phyloP scores from a whole-genome alignment of 2,797 vertebrate genomes.

The Morelia viridis region DNA sequence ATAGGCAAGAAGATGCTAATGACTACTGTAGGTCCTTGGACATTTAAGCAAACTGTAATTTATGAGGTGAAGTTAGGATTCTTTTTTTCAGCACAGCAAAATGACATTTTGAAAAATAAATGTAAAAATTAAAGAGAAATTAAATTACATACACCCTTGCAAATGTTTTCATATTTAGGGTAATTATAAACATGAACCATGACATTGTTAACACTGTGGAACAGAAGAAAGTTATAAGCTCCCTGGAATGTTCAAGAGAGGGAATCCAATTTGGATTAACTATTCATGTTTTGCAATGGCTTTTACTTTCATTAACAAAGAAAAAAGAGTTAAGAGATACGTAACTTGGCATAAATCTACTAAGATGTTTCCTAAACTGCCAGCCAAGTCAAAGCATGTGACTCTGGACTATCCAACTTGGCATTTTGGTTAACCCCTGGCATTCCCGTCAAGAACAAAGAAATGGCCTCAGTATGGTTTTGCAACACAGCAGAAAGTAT shows the following conservation, averaged over 20 bases:
- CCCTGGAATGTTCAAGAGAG: not conserved
- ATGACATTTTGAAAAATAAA: not conserved
- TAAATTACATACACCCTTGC: not conserved
- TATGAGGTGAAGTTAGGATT: not conserved
- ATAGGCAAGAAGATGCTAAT: not conserved
- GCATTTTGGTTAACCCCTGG: not conserved
- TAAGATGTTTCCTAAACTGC: not conserved
- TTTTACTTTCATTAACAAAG: not conserved
- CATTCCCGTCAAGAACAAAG: not conserved
- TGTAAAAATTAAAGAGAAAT: not conserved
- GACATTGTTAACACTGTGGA: not conserved
- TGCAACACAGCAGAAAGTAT: not conserved
- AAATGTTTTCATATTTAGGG: not conserved
- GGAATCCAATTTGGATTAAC: not conserved
- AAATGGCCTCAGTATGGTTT: not conserved
- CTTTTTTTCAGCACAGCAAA: not conserved
- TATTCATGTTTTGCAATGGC: not conserved
- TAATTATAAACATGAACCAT: not conserved
- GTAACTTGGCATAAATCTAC: not conserved
- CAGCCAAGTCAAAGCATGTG: not conserved
- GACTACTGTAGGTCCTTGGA: not conserved
- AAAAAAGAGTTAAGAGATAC: not conserved
- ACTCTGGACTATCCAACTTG: not conserved
- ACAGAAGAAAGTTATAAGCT: not conserved
- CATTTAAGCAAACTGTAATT: not conserved